Conservation (phyloP, 2,888 invertebrate species). For the Proisotoma minuta region DNA sequence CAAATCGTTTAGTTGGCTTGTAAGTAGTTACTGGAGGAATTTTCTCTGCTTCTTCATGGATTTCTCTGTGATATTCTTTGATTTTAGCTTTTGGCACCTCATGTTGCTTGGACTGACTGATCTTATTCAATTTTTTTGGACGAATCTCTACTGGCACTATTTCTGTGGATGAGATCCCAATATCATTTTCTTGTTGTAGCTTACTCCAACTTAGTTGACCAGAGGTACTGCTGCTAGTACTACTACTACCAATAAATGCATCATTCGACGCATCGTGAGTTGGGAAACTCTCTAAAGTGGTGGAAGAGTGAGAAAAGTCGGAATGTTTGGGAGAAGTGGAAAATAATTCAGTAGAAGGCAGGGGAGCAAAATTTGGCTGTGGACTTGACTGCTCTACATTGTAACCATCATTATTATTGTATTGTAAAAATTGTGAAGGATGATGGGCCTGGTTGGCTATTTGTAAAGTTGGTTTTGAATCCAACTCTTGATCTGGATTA, state of each 20-base stretch:
- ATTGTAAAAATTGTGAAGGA: background rate
- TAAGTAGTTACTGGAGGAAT: constrained; percentile 1
- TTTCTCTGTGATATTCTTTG: background rate
- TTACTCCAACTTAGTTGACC: constrained; percentile 18
- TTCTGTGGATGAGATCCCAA: background rate
- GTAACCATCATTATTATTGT: constrained; percentile 6
- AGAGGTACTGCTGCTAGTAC: too few species aligned
- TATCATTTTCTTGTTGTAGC: constrained; percentile 8
- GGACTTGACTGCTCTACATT: constrained; percentile 8
- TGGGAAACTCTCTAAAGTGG: too few species aligned
- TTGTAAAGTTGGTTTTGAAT: background rate
- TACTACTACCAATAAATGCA: too few species aligned
- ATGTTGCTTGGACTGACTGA: background rate
- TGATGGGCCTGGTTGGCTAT: background rate
- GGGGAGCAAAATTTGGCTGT: constrained; percentile 9
- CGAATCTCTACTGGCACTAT: background rate
- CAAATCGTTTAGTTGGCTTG: constrained; percentile 7
- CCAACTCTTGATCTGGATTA: constrained; percentile 15
- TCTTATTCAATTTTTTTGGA: background rate
- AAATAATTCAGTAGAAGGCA: constrained; percentile 2
- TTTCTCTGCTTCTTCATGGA: constrained; percentile 1
- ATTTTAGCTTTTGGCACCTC: background rate
- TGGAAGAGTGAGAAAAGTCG: background rate
- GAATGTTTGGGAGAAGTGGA: background rate
- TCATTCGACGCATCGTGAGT: too few species aligned